phyloP scores from a whole-genome alignment of 2,113 vertebrate species.

The Oreocharis arfaki region DNA sequence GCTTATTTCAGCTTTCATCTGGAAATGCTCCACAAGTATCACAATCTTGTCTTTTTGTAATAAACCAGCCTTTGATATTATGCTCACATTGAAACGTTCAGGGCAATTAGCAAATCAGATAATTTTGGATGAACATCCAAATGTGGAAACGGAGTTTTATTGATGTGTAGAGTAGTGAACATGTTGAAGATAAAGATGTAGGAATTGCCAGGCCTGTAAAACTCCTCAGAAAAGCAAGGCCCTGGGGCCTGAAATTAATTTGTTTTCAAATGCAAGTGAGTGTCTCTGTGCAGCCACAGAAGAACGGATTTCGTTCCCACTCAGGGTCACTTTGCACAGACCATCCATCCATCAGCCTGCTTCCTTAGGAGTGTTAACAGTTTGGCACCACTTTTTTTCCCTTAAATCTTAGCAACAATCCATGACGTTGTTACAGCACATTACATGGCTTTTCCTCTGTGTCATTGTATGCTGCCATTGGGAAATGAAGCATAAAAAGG shows the following conservation, averaged over 20 bases:
- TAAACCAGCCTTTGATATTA: neutral
- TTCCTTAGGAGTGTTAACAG: neutral
- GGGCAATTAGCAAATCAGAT: neutral
- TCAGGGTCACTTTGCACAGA: neutral
- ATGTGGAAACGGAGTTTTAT: neutral
- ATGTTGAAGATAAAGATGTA: neutral
- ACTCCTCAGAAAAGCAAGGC: neutral
- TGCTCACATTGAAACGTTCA: fast-evolving
- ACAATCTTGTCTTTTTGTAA: neutral
- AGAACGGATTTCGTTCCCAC: neutral
- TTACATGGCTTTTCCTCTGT: conserved; percentile 21
- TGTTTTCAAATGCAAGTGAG: neutral
- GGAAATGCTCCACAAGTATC: neutral
- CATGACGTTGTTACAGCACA: neutral
- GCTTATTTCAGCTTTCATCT: neutral
- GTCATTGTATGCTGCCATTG: neutral
- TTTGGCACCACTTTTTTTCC: neutral
- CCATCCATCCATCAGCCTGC: neutral
- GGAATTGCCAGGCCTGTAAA: neutral
- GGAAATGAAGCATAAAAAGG: conserved; percentile 36
- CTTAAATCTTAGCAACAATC: neutral
- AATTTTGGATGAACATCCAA: neutral
- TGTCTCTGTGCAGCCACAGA: neutral
- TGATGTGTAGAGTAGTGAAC: no score
- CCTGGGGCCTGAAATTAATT: neutral